Conservation (phyloP, 2,113 vertebrate genomes). For the Rhadina sibilatrix region DNA sequence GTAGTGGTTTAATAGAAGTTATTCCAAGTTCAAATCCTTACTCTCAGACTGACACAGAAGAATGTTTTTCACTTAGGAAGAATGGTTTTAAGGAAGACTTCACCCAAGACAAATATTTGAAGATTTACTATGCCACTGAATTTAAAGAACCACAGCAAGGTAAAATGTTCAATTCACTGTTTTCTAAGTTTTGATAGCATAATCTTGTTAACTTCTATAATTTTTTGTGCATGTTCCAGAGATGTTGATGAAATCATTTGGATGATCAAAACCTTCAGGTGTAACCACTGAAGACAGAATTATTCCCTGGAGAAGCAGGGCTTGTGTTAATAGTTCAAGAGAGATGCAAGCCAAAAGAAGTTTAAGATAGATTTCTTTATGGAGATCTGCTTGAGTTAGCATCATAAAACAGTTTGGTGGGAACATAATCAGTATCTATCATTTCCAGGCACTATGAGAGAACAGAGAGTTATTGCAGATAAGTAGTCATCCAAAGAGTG, state of each 20-base stretch:
- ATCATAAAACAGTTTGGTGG: neutral
- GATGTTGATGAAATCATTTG: neutral
- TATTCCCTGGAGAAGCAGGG: neutral
- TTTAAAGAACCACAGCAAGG: conserved; percentile 53
- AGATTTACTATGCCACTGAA: neutral
- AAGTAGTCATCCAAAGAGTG: neutral
- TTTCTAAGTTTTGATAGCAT: neutral
- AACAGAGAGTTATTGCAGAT: neutral
- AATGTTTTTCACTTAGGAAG: neutral
- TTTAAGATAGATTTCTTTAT: neutral
- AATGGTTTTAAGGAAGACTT: neutral
- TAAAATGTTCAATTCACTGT: conserved; percentile 12
- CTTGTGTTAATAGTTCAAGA: neutral
- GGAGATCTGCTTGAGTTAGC: neutral
- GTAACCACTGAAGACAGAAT: neutral
- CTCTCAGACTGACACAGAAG: conserved; percentile 61
- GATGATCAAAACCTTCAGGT: neutral
- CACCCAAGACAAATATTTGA: neutral
- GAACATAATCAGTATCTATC: neutral
- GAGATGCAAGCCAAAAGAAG: neutral
- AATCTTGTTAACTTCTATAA: neutral
- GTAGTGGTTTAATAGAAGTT: conserved; percentile 53
- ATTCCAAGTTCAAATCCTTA: conserved; percentile 78
- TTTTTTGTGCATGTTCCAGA: neutral
- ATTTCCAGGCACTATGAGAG: neutral